Base-by-base conservation (phyloP, 2,113 vertebrate genomes). In the Eleginops maclovinus region DNA sequence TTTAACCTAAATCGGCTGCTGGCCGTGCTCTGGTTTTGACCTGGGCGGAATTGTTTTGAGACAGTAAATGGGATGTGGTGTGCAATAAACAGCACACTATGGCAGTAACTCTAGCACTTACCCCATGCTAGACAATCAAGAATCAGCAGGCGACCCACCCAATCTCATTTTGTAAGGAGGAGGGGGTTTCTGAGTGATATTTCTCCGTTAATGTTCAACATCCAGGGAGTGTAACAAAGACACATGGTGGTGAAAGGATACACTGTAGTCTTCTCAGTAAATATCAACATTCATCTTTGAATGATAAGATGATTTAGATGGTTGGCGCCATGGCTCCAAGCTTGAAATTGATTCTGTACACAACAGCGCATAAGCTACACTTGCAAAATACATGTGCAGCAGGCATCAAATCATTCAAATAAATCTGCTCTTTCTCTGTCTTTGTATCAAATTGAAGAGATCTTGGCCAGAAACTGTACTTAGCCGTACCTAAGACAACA, bases 1-100 rank as follows among this genome's bases (percentile, higher is more conserved):
- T 88, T 92, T 82, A 87, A 83, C 68, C 60, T 66, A 87, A 94
- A 94, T 80, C 79, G 86, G 92, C 74, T 83, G 79, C 84, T 85
- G 83, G 79, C 70, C 74, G 79, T 75, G 80, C 77, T 85, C 71
- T 77, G 63, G 28, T 77, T 36, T 75, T 83, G 83, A 92, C 89
- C 88, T 84, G 78, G 88, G 81, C 60, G 40, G 85, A 90, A 93
- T 75, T 70, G 59, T 72, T 85, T 79, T 85, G 83, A 73, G 81
- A 81, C 72, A 69, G 79, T 67, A 44, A 66, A 58, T 54, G 54
- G 72, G 26, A 28, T 66, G 60, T 36, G 58, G 31, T 44, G 36
- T 64, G 53, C 14, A 77, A 67, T 83, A 70, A 78, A 72, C 21
- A 67, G 21, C 50, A 77, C 13, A 72, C 36, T 26, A 75, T 72